Base-by-base conservation (phyloP, 2,888 invertebrate species). In the Shargacucullia verbasci region DNA sequence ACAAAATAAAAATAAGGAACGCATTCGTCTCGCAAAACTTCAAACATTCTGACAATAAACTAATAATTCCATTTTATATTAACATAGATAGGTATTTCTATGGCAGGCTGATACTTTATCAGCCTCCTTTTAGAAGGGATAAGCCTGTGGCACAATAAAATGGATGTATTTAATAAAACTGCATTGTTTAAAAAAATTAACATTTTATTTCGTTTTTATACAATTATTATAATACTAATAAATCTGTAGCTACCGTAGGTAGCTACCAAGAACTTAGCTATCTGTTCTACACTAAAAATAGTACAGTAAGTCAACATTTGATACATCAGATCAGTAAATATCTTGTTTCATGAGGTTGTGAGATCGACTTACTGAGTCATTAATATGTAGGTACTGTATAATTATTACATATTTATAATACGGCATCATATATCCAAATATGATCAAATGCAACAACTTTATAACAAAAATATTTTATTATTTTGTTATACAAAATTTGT, bases 161-260 rank as follows among this genome's bases (percentile, higher is more conserved):
- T 8, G 9, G n/a, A 6, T 29, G 20, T 20, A 1, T 1, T 31
- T 33, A 33, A 1, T 37, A 52, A 70, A 67, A 67, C 13, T 0
- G 33, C 14, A 15, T 2, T 11, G 14, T 5, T 45, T 76, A 69
- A 47, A 74, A 78, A 76, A 79, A 58, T 79, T 70, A 79, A 79
- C 76, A 72, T 73, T 78, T 78, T 73, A 79, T 71, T 79, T 59
- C 45, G 43, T 56, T 67, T 65, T 59, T 71, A 73, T 27, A 71
- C 59, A 66, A 50, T 63, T 39, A 64, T 41, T 50, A 25, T 14
- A 33, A 61, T 53, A 58, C 38, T 52, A 66, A 48, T 54, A 56
- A n/a, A 46, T 62, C 49, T 40, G 47, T 56, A n/a, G 47, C 66
- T 47, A 58, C 56, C 54, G 34, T 49, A 33, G 46, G 57, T 41